Base-by-base conservation (phyloP, 2,888 invertebrate species). In the Venustoraphidia nigricollis region DNA sequence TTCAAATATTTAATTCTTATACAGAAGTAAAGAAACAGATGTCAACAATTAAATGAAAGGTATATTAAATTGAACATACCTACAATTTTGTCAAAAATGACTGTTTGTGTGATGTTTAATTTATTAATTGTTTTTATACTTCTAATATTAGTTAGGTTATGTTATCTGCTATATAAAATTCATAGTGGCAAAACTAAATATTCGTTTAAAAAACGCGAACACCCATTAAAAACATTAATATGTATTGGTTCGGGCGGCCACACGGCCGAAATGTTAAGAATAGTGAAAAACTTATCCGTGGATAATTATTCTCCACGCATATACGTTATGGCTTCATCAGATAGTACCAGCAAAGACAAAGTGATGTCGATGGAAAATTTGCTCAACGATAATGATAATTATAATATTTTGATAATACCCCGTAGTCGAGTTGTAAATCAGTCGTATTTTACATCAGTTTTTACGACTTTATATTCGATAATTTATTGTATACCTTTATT, bases 401-500 rank as follows among this genome's bases (percentile, higher is more conserved):
- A 70, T 59, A 59, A 62, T 39, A 66, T 84, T 11, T 60, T 69
- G 14, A 69, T 66, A 55, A 86, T 95, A 57, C 86, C 87, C 10
- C 75, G 96, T 55, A 89, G 92, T 63, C 74, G 96, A 52, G 77
- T 83, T 64, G 94, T 97, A 10, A 79, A 81, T 34, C 96, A 97
- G 62, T 83, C 86, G 1, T 95, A 84, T 65, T 49, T 82, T 1
- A 79, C 85, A 37, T 84, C 91, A 11, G 60, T 92, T 40, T 73
- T 81, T 54, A 87, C 87, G 44, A 94, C 94, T 3, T 27, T 89
- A 0, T 68, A 76, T 62, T 81, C 94, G 1, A 71, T 77, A n/a
- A 51, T 83, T 1, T 71, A 73, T 56, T 78, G 82, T 46, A 63
- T 88, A 58, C 84, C 84, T 49, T 56, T 89, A 11, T 66, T 92